Evolutionary conservation across 2,797 vertebrate genomes (phyloP), one percentile per base, ranked within the genome.

Genomic region (Vireo griseus): DNA sequence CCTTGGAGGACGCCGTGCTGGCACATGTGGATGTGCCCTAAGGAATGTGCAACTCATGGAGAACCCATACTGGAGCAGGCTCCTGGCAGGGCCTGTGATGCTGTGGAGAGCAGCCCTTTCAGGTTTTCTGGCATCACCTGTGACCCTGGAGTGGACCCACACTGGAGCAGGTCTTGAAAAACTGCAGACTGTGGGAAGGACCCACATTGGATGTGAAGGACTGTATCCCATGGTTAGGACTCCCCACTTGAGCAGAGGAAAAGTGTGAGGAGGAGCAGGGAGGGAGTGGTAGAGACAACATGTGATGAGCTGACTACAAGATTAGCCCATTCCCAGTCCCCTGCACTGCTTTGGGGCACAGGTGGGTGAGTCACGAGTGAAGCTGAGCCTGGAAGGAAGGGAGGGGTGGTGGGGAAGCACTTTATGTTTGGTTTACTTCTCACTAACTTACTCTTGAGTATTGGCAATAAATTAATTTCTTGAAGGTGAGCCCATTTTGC

Each of bases 131-230:
- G 28, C 44, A 86, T 18, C 22, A 25, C 8, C 7, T 66, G 16
- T 66, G 19, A 48, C 31, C 31, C 24, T 0, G 0, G 4, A 5
- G 42, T 16, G 18, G 24, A n/a, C 40, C 15, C 24, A 19, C 0
- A 4, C 40, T 68, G 37, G 21, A 80, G 40, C 58, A 86, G 58
- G 47, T 33, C 22, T 45, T 86, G 33, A 19, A 52, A 68, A 86
- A 52, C 54, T 52, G 39, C 47, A 39, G 19, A 25, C 24, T 0
- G 0, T 76, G 51, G 37, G 33, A 69, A 50, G 35, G 50, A 55
- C 24, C 5, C 37, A n/a, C 2, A 0, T 1, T 61, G 42, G 16
- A 65, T 29, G 2, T 19, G 13, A 61, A 62, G n/a, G 29, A 40
- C 39, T 74, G 25, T 21, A 12, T 58, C 26, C 15, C 5, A 3